These are phyloP conservation scores for Pseudoatta argentina DNA, from an alignment of 1,140 invertebrate species.

Conservation along the genomic window DNA sequence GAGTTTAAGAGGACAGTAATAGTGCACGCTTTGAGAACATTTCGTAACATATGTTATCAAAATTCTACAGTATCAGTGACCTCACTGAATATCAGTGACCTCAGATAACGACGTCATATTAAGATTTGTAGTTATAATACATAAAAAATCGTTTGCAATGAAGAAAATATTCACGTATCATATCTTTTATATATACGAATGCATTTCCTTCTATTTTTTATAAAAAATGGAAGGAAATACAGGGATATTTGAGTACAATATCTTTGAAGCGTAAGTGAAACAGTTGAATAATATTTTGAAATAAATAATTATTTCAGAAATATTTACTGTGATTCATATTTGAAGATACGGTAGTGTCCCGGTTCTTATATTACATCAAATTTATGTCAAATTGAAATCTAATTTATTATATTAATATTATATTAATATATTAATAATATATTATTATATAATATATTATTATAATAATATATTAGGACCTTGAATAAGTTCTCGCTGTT, in stretches of 20 bases:
- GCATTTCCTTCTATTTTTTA: background rate
- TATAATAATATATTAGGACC: no score
- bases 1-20: conserved; percentile 74
- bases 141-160: conserved; percentile 21
- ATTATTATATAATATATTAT: no score
- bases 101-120: conserved; percentile 19
- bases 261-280: background rate
- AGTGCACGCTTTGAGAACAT: conserved; percentile 66
- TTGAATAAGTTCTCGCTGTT: no score
- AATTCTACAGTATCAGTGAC: conserved; percentile 65
- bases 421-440: no score
- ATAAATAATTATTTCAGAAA: background rate
- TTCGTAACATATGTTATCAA: conserved; percentile 73
- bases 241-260: background rate
- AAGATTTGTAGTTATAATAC: background rate
- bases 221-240: no score
- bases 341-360: no score
- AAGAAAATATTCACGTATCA: conserved; percentile 8
- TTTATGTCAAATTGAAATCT: background rate
- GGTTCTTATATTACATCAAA: no score
- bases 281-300: background rate
- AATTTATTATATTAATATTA: background rate
- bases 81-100: conserved; percentile 65
- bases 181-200: background rate
- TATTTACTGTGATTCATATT: background rate